Evolutionary conservation across 1,140 invertebrate species (phyloP), one percentile per base, ranked within the genome.

Genomic region (Chelonus insularis): DNA sequence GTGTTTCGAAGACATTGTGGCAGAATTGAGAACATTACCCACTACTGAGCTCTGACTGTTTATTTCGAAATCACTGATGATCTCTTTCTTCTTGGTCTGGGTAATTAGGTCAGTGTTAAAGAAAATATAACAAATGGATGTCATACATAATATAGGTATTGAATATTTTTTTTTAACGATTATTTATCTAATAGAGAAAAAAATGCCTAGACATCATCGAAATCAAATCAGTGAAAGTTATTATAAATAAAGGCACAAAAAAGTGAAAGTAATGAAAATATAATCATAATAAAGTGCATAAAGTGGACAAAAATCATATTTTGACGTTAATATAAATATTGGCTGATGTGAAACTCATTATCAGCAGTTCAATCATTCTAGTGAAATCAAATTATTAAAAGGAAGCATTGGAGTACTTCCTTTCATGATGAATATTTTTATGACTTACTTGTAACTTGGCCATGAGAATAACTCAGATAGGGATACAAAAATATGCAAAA

Each of bases 21-120:
- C 23, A 7, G 34, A 55, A 55, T 55, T 39, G 52, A 34, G 32
- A 55, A 37, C 52, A 55, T 55, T 34, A 55, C 52, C 52, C 52
- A 55, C 52, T 9, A 34, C 18, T 12, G 45, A 12, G 12, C 4
- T 12, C 12, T 12, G 9, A 48, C 20, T 21, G 16, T 45, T 52
- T 52, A 55, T 55, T 55, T 39, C 52, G 52, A 29, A 55, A 55
- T 39, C 34, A 14, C 34, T 16, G 5, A 21, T 34, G 36, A 9
- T 32, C 23, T 29, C 11, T 29, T 45, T 57, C 9, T 29, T 48
- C 20, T 4, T 5, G 6, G 11, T 11, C 23, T 20, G 41, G 4
- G 7, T 16, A 43, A 43, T 43, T 43, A 8, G 41, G 41, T 43
- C 41, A 43, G 14, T 18, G 14, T 20, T 43, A 16, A 43, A 14